Percentiles rank a stretch among this genome's conserved stretches.
Conservation (phyloP, 1,140 invertebrate species). For the Brachionus paranguensis region DNA sequence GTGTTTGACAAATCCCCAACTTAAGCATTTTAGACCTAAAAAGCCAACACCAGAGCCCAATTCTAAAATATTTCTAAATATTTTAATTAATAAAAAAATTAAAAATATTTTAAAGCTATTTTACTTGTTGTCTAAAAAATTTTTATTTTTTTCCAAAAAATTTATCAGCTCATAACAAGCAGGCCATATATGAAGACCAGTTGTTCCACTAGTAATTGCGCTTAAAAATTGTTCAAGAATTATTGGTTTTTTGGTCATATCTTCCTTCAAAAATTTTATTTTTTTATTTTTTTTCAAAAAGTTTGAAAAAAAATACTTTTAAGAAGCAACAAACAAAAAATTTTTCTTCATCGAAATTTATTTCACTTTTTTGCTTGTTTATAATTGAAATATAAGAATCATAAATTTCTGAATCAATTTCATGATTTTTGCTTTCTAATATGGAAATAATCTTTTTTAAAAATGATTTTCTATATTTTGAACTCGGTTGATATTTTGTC, state of each 20-base stretch:
- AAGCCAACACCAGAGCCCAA: not conserved
- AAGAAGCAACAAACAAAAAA: not conserved
- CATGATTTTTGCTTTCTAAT: not conserved
- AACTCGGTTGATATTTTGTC: not conserved
- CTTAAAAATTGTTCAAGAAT: not conserved
- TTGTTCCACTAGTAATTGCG: not conserved
- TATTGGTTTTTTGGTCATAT: not conserved
- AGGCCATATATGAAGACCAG: slow-evolving; percentile 9
- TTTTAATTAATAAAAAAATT: not conserved
- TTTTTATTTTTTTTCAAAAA: not conserved
- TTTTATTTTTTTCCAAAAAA: not conserved
- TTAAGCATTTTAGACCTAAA: not conserved
- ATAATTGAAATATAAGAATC: not conserved
- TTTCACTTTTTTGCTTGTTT: not conserved
- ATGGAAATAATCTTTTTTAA: not conserved
- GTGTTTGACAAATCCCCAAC: not conserved
- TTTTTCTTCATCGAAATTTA: not conserved
- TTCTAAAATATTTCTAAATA: not conserved
- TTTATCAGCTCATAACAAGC: not conserved
- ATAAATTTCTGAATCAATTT: not conserved
- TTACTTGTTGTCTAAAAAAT: not conserved
- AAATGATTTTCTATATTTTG: not conserved
- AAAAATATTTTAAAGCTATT: too few species aligned
- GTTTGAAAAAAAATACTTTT: not conserved
- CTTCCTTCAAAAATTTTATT: not conserved